Base-by-base conservation (phyloP, 2,888 invertebrate species). In the Drosophila subsilvestris region DNA sequence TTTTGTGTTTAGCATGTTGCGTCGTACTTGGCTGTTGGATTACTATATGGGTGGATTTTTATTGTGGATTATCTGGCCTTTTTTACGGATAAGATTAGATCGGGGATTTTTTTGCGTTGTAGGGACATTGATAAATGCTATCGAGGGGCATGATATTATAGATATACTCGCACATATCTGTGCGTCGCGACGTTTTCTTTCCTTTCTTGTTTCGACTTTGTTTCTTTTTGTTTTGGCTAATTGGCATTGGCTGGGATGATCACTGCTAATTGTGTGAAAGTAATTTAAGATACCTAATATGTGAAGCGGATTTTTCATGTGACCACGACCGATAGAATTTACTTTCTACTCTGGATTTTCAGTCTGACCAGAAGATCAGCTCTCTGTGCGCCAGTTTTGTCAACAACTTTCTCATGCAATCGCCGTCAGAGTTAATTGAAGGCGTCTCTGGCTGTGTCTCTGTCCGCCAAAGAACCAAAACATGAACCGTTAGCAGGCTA, bases 301-400 rank as follows among this genome's bases (percentile, higher is more conserved):
- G 84, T 56, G 58, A 78, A 69, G 76, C 83, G 89, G 83, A 84
- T 62, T 84, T 78, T 80, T 66, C 53, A 60, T 42, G 25, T n/a
- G n/a, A n/a, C n/a, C n/a, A n/a, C n/a, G n/a, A 60, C 44, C 22
- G 49, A 59, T 60, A 87, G 88, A 81, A 89, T 85, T 85, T 85
- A 85, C 85, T 86, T 86, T 86, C 89, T 88, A 87, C 82, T 69
- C 76, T 89, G 84, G 80, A 83, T 88, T 82, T 75, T 59, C 27
- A 75, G 65, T 66, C 51, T 32, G 10, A 18, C 8, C 32, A 29
- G 18, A 18, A 47, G 62, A 62, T 62, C 58, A 51, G 37, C 63
- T 44, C 22, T 25, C 32, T 45, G 37, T 48, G 61, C 65, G 50
- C 60, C 75, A 81, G 68, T 81, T 85, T 82, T 87, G 85, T 79